These are phyloP conservation scores for Eulithis testata DNA, from an alignment of 2,888 invertebrate species.

Conservation along the genomic window DNA sequence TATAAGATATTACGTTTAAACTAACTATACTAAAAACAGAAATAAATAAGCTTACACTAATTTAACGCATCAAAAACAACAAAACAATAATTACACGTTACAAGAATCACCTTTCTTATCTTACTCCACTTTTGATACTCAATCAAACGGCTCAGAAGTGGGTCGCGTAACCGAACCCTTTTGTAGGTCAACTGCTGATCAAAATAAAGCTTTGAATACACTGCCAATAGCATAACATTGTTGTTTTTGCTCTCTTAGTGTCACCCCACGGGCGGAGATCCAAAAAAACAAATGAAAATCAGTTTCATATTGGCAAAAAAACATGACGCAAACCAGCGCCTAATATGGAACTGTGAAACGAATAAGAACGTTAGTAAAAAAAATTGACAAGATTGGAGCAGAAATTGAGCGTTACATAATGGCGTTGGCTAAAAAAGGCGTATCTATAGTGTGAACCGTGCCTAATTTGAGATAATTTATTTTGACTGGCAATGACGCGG, in stretches of 20 bases:
- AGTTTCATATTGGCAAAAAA: neutral
- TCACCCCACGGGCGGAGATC: too few relatives aligned
- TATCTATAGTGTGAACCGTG: conserved; percentile 25
- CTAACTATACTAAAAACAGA: neutral
- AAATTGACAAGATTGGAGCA: conserved; percentile 3
- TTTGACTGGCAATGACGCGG: conserved; percentile 38
- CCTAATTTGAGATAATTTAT: conserved; percentile 29
- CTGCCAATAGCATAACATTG: neutral
- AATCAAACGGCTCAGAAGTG: conserved; percentile 28
- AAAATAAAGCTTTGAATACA: conserved; percentile 14
- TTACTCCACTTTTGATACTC: conserved; percentile 25
- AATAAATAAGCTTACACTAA: conserved; percentile 4
- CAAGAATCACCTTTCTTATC: conserved; percentile 28
- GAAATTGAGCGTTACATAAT: conserved; percentile 4
- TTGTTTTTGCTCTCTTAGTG: neutral
- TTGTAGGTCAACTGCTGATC: conserved; percentile 30
- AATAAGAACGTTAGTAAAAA: conserved; percentile 1
- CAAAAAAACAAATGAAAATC: neutral
- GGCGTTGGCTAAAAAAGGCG: neutral
- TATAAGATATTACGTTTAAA: neutral
- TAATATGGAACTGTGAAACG: neutral
- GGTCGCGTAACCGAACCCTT: conserved; percentile 23
- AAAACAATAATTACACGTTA: conserved; percentile 15
- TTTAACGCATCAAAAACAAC: neutral
- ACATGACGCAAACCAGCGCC: neutral